Evolutionary conservation across 2,797 vertebrate species (phyloP), one percentile per base, ranked within the genome.

Genomic region (Spheniscus humboldti): DNA sequence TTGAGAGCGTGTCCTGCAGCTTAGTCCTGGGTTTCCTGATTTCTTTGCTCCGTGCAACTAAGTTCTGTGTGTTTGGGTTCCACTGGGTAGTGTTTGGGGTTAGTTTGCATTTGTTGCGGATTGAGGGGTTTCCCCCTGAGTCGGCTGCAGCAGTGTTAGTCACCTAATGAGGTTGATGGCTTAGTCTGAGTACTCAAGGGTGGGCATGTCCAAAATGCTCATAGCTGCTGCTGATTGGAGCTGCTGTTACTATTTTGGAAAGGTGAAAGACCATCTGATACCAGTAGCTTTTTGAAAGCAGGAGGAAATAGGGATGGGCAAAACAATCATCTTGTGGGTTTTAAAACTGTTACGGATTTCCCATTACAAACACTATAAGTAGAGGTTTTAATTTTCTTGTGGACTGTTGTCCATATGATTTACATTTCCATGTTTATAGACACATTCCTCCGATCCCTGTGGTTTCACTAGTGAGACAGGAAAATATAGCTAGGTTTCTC

Each of bases 301-400:
- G 35, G 30, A 80, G 68, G 72, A 93, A 93, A 66, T 59, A 55
- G 47, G 48, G 64, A 83, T 75, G 72, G 72, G 69, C 41, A 64
- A 68, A 92, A 80, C 45, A 91, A 82, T 79, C 35, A 60, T 56
- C 56, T 52, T 72, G 81, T 31, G 67, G 41, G 24, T 87, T 53
- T 94, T 60, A 56, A 87, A 90, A 69, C 41, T 59, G 5, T 66
- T 68, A 39, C 0, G 14, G 33, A 30, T 89, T 94, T 95, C 63
- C 73, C 33, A 35, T 91, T 89, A 39, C 74, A 80, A 85, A 68
- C 60, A 39, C 33, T 64, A 0, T 69, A 89, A 77, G 17, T 11
- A 86, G 41, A 84, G 71, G 24, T 31, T 85, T 71, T 74, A 24
- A 67, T 93, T 93, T 94, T 71, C 50, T 37, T 45, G 56, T 89